These are phyloP conservation scores for Cosmopolites sordidus DNA, from an alignment of 2,888 invertebrate genomes.

Conservation along the genomic window DNA sequence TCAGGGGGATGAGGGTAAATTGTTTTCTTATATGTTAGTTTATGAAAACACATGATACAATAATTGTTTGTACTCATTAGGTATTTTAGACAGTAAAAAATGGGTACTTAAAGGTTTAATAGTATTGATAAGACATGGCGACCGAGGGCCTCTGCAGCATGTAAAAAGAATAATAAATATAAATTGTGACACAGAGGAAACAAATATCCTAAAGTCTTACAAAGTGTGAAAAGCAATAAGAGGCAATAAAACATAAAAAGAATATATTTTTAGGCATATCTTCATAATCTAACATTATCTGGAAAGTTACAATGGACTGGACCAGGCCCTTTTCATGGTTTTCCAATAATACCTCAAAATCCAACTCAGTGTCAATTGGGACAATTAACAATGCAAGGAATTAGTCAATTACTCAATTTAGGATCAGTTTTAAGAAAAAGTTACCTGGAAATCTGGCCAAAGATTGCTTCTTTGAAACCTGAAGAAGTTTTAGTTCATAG, in stretches of 20 bases:
- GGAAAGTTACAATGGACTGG: slow-evolving; percentile 71
- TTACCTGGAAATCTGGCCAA: slow-evolving; percentile 52
- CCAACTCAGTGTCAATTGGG: slow-evolving; percentile 73
- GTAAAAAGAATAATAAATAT: slow-evolving; percentile 72
- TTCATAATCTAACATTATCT: slow-evolving; percentile 54
- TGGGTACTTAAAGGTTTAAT: slow-evolving; percentile 68
- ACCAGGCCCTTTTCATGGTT: slow-evolving; percentile 78
- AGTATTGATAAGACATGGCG: slow-evolving; percentile 81
- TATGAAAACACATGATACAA: background rate
- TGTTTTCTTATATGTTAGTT: slow-evolving; percentile 9
- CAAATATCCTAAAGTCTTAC: slow-evolving; percentile 42
- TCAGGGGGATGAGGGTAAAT: slow-evolving; percentile 72
- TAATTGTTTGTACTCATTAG: slow-evolving; percentile 35
- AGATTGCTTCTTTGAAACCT: slow-evolving; percentile 48
- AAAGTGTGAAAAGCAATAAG: slow-evolving; percentile 43
- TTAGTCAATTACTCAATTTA: slow-evolving; percentile 24
- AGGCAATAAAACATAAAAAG: background rate
- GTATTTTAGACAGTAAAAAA: slow-evolving; percentile 49
- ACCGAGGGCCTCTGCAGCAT: slow-evolving; percentile 81
- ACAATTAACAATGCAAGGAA: slow-evolving; percentile 76
- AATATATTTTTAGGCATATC: slow-evolving; percentile 49
- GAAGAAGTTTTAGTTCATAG: slow-evolving; percentile 69
- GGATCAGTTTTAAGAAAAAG: slow-evolving; percentile 64
- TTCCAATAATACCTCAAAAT: slow-evolving; percentile 68
- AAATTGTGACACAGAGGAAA: slow-evolving; percentile 61